Evolutionary conservation across 2,888 invertebrate species (phyloP).

Genomic region (Theodoxus fluviatilis): DNA sequence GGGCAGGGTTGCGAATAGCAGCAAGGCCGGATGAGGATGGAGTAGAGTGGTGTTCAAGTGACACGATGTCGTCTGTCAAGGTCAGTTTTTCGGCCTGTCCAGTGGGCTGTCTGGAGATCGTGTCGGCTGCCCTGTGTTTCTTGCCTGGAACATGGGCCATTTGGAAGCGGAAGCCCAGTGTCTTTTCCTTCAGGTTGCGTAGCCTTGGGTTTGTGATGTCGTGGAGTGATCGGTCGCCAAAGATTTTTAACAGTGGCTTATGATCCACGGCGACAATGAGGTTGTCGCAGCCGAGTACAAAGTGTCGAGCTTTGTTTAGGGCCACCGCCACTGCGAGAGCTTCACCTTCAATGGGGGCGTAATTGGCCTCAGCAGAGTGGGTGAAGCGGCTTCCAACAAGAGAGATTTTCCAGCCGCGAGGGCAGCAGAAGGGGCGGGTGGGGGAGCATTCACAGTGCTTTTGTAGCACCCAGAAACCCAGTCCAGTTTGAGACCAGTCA

Average conservation of each 20-base stretch:
- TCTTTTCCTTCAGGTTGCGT: slow-evolving; percentile 41
- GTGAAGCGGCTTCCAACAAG: slow-evolving; percentile 37
- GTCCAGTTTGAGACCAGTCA: slow-evolving; percentile 45
- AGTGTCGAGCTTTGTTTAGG: slow-evolving; percentile 28
- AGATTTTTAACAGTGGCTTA: slow-evolving; percentile 33
- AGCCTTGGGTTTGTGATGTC: slow-evolving; percentile 34
- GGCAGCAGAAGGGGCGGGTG: slow-evolving; percentile 31
- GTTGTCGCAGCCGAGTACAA: slow-evolving; percentile 29
- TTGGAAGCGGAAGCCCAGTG: slow-evolving; percentile 34
- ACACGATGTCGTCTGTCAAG: too few species aligned
- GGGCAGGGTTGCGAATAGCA: too few species aligned
- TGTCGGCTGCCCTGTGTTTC: too few species aligned
- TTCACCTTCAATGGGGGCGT: too few species aligned
- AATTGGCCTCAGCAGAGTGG: slow-evolving; percentile 29
- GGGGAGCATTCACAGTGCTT: slow-evolving; percentile 30
- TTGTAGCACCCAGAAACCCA: too few species aligned
- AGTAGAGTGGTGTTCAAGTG: too few species aligned
- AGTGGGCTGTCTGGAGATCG: too few species aligned
- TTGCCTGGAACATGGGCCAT: slow-evolving; percentile 23
- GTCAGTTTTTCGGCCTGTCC: too few species aligned
- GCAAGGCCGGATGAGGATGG: too few species aligned
- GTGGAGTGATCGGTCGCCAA: slow-evolving; percentile 31
- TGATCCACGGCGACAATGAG: slow-evolving; percentile 33
- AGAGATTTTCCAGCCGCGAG: slow-evolving; percentile 31
- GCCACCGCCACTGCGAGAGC: slow-evolving; percentile 33